A percentile compares a stretch with the other conserved stretches of the same genome.
Conservation (phyloP, 2,113 vertebrate species). For the Peromyscus californicus region DNA sequence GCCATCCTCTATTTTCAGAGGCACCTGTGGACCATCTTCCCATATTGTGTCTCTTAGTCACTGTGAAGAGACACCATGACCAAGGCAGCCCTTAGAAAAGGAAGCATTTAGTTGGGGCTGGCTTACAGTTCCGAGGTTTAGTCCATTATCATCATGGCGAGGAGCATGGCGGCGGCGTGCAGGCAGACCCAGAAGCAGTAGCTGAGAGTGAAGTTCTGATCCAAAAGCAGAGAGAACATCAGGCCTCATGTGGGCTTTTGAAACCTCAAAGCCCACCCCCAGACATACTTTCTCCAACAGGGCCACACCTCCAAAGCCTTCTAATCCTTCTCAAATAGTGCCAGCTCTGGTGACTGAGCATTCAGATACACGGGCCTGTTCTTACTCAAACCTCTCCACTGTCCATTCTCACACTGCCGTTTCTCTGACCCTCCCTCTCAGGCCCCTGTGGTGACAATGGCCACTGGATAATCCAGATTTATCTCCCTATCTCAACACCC, state of each 20-base stretch:
- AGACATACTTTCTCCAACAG: background rate
- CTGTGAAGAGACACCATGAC: background rate
- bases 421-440: background rate
- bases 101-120: background rate
- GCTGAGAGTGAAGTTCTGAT: background rate
- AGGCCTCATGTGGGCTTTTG: background rate
- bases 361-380: background rate
- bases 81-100: background rate
- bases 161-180: background rate
- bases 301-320: background rate
- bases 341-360: background rate
- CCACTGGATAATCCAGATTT: background rate
- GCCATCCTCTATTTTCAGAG: background rate
- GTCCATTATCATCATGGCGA: background rate
- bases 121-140: background rate
- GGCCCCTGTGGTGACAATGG: background rate
- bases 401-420: background rate
- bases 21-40: background rate
- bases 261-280: background rate
- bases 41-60: background rate
- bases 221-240: background rate
- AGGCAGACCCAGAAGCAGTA: background rate
- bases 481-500: background rate
- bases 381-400: background rate
- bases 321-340: background rate